Conservation (phyloP, 1,140 invertebrate species). For the Drosophila tani region DNA sequence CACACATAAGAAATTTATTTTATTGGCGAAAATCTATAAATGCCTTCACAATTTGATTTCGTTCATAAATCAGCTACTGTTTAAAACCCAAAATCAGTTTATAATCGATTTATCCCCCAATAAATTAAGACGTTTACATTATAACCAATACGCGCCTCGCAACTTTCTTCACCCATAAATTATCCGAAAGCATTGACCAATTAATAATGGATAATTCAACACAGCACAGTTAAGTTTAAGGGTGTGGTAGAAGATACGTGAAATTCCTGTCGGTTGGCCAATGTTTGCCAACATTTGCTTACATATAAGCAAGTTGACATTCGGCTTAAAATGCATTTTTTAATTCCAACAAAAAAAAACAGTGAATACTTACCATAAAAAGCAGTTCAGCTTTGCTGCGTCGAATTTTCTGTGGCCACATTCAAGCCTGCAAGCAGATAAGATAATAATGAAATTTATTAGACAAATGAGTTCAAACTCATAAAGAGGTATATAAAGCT, state of each 20-base stretch:
- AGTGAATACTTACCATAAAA: constrained; percentile 56
- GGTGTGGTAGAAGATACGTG: constrained; percentile 23
- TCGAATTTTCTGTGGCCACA: constrained; percentile 20
- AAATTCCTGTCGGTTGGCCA: constrained; percentile 28
- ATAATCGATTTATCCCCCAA: neutral
- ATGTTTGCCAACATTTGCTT: constrained; percentile 1
- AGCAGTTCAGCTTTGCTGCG: constrained; percentile 26
- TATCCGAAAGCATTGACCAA: constrained; percentile 35
- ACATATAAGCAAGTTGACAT: constrained; percentile 21
- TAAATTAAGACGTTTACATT: neutral
- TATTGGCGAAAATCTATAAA: no score
- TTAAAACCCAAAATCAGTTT: neutral
- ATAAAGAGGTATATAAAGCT: neutral
- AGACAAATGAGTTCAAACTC: constrained; percentile 15
- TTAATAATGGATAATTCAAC: constrained; percentile 39
- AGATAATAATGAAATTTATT: constrained; percentile 25
- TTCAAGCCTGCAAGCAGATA: constrained; percentile 41
- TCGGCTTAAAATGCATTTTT: constrained; percentile 2
- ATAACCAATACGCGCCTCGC: constrained; percentile 4
- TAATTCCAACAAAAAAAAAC: no score
- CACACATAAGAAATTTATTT: neutral
- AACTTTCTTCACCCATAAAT: constrained; percentile 49
- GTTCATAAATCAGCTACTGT: constrained; percentile 2
- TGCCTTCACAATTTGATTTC: neutral
- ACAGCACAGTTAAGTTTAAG: constrained; percentile 3